Base-by-base conservation (phyloP, 1,140 invertebrate genomes). In the Glossosoma conforme region DNA sequence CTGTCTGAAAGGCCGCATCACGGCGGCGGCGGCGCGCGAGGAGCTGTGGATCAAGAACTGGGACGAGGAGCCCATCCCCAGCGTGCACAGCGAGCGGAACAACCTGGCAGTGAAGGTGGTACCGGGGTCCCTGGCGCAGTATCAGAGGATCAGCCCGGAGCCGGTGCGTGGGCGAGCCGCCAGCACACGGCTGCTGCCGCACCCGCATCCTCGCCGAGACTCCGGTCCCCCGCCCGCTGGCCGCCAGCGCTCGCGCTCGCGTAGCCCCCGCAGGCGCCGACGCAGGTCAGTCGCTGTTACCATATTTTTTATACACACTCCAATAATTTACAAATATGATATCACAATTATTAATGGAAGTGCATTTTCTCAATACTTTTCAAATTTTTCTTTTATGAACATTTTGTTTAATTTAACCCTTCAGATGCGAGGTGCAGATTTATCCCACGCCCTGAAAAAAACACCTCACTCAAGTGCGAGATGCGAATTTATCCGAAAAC, bases 1-100 rank as follows among this genome's bases (percentile, higher is more conserved):
- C 50, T 88, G 93, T 58, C 72, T 98, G 21, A 96, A 95, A 68
- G 91, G 91, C 25, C 91, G 94, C 70, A 86, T 97, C 48, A 94
- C 90, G 15, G 80, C 84, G 36, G 89, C 91, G 0, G 88, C 88
- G n/a, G 86, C 85, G 60, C 84, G 86, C 58, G 87, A 87, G 45
- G 86, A 87, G 51, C 76, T 95, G 13, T 89, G 84, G 81, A 83
- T 86, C 0, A 90, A 90, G 61, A 89, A 97, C 73, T 98, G 94
- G 94, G 83, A 86, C 54, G 83, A 82, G 53, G 93, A 97, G 67
- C 89, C 92, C 15, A 77, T 97, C 51, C 93, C 93, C 2, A 87
- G 82, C 65, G 85, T 89, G 22, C 79, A 87, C 60, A 88, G 85
- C 63, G 86, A 89, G 65, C 72, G 84, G 20, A 81, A 84, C 74